These are phyloP conservation scores for Acrocyrtus sp. DNA, from an alignment of 2,888 invertebrate genomes.

Conservation along the genomic window DNA sequence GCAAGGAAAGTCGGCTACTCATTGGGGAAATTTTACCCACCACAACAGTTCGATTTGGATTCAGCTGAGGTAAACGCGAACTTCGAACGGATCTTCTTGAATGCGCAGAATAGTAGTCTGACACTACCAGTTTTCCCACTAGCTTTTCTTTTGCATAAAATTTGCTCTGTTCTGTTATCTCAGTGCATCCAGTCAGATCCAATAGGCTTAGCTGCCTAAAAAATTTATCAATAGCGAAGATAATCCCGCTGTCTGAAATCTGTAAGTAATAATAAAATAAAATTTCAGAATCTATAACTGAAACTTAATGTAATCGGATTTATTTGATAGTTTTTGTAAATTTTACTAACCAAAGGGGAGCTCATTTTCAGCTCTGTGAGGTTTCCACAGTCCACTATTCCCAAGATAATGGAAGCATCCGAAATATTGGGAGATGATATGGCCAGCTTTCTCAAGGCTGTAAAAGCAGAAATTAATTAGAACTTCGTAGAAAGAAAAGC, in stretches of 20 bases:
- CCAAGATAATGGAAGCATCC: slow-evolving; percentile 48
- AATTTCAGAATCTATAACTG: no score
- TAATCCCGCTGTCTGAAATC: slow-evolving; percentile 58
- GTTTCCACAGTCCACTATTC: slow-evolving; percentile 46
- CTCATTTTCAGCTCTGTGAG: slow-evolving; percentile 32
- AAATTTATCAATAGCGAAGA: slow-evolving; percentile 53
- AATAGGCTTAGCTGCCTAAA: slow-evolving; percentile 32
- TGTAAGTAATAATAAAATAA: slow-evolving; percentile 15
- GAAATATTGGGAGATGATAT: slow-evolving; percentile 38
- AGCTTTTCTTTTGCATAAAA: slow-evolving; percentile 57
- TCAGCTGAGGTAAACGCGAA: neutral
- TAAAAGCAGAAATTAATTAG: neutral
- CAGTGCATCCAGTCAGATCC: slow-evolving; percentile 48
- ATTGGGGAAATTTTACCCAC: neutral
- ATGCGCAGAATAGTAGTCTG: slow-evolving; percentile 14
- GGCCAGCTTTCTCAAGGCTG: slow-evolving; percentile 31
- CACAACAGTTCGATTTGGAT: neutral
- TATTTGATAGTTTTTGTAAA: neutral
- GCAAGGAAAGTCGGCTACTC: slow-evolving; percentile 23
- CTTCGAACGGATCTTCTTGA: neutral
- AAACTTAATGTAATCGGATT: neutral
- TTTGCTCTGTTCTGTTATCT: slow-evolving; percentile 56
- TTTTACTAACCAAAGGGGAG: slow-evolving; percentile 36
- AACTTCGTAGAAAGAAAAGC: neutral
- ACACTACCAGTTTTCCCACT: slow-evolving; percentile 18